Conservation (phyloP, 1,140 invertebrate species). For the Rhynchophorus ferrugineus region DNA sequence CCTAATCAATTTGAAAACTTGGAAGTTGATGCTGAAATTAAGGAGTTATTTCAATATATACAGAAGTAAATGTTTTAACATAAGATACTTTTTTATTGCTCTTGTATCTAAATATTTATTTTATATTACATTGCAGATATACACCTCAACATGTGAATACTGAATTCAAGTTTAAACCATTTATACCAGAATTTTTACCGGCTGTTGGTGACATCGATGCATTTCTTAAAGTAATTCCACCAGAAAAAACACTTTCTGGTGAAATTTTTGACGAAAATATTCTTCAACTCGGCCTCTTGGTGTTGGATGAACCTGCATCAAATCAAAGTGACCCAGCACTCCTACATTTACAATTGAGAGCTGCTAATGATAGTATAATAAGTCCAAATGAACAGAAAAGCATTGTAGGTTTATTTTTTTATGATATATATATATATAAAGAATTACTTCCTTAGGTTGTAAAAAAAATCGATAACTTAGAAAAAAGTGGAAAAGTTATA, state of each 20-base stretch:
- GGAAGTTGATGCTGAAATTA: conserved; percentile 74
- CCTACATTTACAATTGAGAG: conserved; percentile 84
- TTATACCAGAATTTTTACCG: conserved; percentile 94
- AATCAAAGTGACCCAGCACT: conserved; percentile 93
- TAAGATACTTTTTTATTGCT: background rate
- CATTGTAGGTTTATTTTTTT: conserved; percentile 19
- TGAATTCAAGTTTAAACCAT: conserved; percentile 85
- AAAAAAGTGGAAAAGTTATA: conserved; percentile 80
- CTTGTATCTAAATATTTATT: background rate
- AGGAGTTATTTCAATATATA: conserved; percentile 90
- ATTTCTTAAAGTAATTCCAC: conserved; percentile 86
- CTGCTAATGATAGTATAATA: conserved; percentile 51
- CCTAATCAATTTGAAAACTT: conserved; percentile 78
- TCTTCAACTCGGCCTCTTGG: conserved; percentile 62
- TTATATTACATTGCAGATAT: conserved; percentile 53
- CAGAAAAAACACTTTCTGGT: conserved; percentile 53
- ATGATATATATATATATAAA: background rate
- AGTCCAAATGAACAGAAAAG: conserved; percentile 4
- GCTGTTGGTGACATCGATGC: conserved; percentile 97
- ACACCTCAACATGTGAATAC: conserved; percentile 87
- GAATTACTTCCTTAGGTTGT: conserved; percentile 46
- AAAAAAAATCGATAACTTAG: conserved; percentile 77
- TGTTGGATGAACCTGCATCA: conserved; percentile 91
- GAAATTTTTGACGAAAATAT: conserved; percentile 30
- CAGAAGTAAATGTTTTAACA: conserved; percentile 54